These are phyloP conservation scores for Corythornis leucogaster DNA, from an alignment of 2,797 vertebrate species.

Conservation along the genomic window DNA sequence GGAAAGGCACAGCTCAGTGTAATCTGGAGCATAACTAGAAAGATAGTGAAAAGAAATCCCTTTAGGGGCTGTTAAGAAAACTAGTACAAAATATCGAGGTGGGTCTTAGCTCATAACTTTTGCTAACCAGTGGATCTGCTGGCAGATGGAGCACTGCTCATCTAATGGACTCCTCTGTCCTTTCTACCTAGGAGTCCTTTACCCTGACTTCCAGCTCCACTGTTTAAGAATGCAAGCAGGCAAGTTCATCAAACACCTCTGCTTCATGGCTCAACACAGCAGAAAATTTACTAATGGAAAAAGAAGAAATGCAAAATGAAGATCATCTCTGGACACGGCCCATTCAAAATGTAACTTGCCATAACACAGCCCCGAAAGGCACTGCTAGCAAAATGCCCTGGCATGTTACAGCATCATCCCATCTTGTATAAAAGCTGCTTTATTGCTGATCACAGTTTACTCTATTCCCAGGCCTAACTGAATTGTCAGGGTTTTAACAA, in stretches of 20 bases:
- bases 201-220: neutral
- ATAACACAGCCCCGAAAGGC: slow-evolving; percentile 23
- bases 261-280: neutral
- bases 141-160: neutral
- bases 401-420: slow-evolving; percentile 48
- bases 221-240: neutral
- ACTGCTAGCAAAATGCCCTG: slow-evolving; percentile 7
- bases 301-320: neutral
- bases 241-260: neutral
- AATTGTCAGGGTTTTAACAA: neutral
- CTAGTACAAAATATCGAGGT: neutral
- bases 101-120: neutral
- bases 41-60: neutral
- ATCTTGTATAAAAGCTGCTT: slow-evolving; percentile 25
- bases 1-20: neutral
- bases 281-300: neutral
- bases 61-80: neutral
- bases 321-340: neutral
- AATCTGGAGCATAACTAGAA: neutral
- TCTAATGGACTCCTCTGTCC: neutral
- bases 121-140: neutral
- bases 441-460: slow-evolving; percentile 45
- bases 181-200: neutral
- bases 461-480: slow-evolving; percentile 13
- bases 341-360: slow-evolving; percentile 44